Percentiles rank a stretch among this genome's conserved stretches.
Conservation (phyloP, 1,140 invertebrate species). For the Metaphire vulgaris region DNA sequence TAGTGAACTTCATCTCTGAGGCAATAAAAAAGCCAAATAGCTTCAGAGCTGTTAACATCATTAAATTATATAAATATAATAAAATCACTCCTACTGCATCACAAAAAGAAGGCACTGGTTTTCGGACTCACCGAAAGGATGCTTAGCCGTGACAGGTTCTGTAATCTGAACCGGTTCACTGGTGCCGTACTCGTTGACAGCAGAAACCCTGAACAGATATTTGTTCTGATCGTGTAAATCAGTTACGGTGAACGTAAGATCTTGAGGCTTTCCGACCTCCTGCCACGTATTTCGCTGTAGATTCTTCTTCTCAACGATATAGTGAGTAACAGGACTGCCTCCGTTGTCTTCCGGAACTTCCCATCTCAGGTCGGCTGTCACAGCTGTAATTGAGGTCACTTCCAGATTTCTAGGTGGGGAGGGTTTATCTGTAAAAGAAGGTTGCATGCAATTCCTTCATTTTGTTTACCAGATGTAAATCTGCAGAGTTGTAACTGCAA, state of each 20-base stretch:
- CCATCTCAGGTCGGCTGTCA: constrained; percentile 91
- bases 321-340: constrained; percentile 86
- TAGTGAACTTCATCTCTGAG: no score
- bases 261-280: constrained; percentile 7
- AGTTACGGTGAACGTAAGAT: constrained; percentile 59
- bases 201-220: constrained; percentile 91
- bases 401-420: constrained; percentile 86
- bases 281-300: constrained; percentile 25
- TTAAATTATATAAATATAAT: no score
- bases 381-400: constrained; percentile 82
- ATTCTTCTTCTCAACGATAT: constrained; percentile 54
- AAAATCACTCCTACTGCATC: no score
- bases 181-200: constrained; percentile 97
- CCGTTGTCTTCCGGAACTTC: constrained; percentile 80
- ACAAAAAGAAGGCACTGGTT: no score
- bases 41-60: no score
- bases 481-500: no score
- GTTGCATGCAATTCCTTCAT: no score
- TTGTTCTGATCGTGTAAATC: constrained; percentile 88
- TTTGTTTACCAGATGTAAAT: no score
- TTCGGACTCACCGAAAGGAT: constrained; percentile 67
- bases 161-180: constrained; percentile 81
- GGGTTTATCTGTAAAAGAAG: constrained; percentile 54
- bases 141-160: constrained; percentile 86
- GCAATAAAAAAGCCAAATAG: no score